Conservation (phyloP, 2,113 vertebrate genomes). For the Neodontobutis hainanensis region DNA sequence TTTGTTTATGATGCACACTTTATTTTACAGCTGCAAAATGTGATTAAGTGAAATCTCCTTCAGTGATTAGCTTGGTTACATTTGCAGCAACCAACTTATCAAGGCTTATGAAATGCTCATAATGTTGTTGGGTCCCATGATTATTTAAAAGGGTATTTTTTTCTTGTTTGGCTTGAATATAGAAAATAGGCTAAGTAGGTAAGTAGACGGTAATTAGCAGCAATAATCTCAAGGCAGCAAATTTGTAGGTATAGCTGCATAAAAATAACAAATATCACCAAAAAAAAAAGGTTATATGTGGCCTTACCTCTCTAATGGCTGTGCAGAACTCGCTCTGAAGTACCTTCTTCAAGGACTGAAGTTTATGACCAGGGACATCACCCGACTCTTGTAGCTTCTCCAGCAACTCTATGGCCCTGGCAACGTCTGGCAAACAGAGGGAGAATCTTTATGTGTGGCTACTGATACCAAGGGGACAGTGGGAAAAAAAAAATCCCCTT, state of each 20-base stretch:
- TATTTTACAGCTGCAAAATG: constrained; percentile 16
- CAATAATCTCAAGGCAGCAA: too few species aligned
- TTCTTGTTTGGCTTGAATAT: constrained; percentile 9
- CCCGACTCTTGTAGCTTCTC: constrained; percentile 97
- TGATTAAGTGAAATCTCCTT: constrained; percentile 41
- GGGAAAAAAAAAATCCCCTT: constrained; percentile 10
- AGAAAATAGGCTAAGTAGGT: neutral
- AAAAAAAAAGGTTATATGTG: constrained; percentile 19
- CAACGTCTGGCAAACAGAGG: constrained; percentile 84
- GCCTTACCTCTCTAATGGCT: constrained; percentile 96
- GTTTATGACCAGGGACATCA: constrained; percentile 94
- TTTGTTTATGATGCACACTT: constrained; percentile 16
- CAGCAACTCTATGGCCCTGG: constrained; percentile 94
- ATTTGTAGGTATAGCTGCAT: neutral
- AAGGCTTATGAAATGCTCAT: constrained; percentile 37
- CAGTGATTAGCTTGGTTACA: constrained; percentile 29
- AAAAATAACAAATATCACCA: neutral
- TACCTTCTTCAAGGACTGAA: constrained; percentile 97
- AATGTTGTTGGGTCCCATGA: constrained; percentile 27
- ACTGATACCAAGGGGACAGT: constrained; percentile 3
- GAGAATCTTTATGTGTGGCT: constrained; percentile 8
- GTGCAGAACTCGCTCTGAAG: constrained; percentile 99
- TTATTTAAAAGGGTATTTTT: neutral
- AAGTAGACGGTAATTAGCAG: too few species aligned
- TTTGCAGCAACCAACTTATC: constrained; percentile 38